Base-by-base conservation (phyloP, 1,140 invertebrate genomes). In the Ips nitidus region DNA sequence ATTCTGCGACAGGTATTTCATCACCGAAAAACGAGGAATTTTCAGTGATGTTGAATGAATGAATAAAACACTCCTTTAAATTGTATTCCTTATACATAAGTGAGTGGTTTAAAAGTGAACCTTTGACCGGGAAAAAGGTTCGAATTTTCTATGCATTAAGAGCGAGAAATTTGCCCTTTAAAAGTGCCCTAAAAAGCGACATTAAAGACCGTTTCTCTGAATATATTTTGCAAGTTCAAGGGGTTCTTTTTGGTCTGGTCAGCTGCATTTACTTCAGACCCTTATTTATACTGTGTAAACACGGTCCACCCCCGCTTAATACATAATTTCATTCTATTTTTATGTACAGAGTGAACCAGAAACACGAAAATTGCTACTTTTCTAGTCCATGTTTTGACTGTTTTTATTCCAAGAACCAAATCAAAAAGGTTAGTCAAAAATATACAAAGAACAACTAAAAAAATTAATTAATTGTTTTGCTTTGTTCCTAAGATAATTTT, bases 201-300 rank as follows among this genome's bases (percentile, higher is more conserved):
- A 68, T 68, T 68, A 66, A 66, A 66, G 55, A 43, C 22, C 45
- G 65, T 45, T 52, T 73, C 66, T 68, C 74, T 73, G 73, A 72
- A 73, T 75, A 72, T 71, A 75, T 75, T 77, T 75, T 74, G 74
- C 75, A 74, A 75, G 22, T 76, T 77, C 73, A 55, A 66, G 63
- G 62, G 59, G 47, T 38, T 36, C 41, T 4, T 22, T 38, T 53
- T n/a, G 39, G 43, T 38, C 66, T 73, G 75, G 76, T 75, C 73
- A 75, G 74, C 74, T 72, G 68, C 70, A 52, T 69, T 70, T 74
- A 69, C 74, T 73, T 59, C 70, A 55, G 70, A 67, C 75, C 76
- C 77, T 78, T 76, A 78, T 79, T 79, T 75, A 75, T 79, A 79
- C 77, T 78, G 77, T 73, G 77, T 79, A 79, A 79, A 79, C 73